These are phyloP conservation scores for Danio tinwini DNA, from an alignment of 2,797 vertebrate genomes.

Conservation along the genomic window DNA sequence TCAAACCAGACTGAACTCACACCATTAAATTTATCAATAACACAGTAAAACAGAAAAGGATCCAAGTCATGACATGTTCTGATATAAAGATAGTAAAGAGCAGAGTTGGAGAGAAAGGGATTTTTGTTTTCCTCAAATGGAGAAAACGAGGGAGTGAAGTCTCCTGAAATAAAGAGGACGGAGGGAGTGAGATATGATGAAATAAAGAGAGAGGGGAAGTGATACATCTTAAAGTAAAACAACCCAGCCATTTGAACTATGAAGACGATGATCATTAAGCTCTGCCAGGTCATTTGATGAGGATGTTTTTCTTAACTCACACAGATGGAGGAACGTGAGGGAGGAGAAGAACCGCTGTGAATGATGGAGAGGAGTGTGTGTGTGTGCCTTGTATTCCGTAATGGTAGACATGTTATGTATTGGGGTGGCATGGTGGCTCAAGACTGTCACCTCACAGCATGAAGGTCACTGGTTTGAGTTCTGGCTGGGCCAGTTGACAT, in stretches of 20 bases:
- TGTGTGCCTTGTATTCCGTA: not conserved
- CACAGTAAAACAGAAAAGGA: not conserved
- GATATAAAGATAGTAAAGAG: conserved; percentile 2
- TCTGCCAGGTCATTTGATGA: conserved; percentile 7
- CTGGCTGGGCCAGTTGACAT: no score
- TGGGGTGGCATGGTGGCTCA: no score
- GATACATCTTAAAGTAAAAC: conserved; percentile 21
- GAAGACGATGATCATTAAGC: conserved; percentile 14
- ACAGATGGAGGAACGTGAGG: conserved; percentile 3
- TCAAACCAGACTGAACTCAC: conserved; percentile 27
- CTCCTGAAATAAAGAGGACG: conserved; percentile 5
- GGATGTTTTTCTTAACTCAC: conserved; percentile 8
- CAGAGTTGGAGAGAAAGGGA: conserved; percentile 20
- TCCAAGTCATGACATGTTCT: not conserved
- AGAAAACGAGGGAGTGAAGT: conserved; percentile 8
- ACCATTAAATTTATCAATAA: conserved; percentile 23
- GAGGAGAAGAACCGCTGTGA: conserved; percentile 7
- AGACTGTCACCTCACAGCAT: no score
- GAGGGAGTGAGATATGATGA: conserved; percentile 25
- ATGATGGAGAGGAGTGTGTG: not conserved
- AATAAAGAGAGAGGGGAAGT: conserved; percentile 24
- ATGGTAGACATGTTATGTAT: no score
- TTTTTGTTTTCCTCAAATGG: conserved; percentile 10
- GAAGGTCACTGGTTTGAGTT: no score
- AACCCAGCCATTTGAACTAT: conserved; percentile 19